Evolutionary conservation across 2,797 vertebrate genomes (phyloP).

Genomic region (Pseudopleuronectes americanus): DNA sequence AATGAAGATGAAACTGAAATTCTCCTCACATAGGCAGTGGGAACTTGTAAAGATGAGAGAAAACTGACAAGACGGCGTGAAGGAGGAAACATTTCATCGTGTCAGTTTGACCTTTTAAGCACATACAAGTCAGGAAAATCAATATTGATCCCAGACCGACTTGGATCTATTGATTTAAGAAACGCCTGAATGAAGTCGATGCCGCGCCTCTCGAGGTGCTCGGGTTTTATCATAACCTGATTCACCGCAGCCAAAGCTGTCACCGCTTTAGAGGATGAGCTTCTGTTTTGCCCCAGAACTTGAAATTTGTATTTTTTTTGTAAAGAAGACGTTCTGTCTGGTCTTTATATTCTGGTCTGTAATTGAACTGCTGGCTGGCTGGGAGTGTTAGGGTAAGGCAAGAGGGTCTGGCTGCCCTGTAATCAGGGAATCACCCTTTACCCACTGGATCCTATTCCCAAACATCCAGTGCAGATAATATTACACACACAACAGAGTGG

Average conservation of each 20-base stretch:
- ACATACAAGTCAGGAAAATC: conserved; percentile 18
- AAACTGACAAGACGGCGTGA: too few relatives aligned
- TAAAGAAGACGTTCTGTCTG: neutral
- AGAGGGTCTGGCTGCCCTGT: conserved; percentile 41
- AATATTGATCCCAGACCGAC: conserved; percentile 19
- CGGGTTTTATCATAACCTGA: conserved; percentile 20
- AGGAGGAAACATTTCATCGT: conserved; percentile 16
- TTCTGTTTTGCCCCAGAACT: neutral
- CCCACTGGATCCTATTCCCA: conserved; percentile 41
- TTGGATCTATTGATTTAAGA: conserved; percentile 20
- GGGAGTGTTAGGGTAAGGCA: conserved; percentile 16
- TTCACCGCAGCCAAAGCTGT: neutral
- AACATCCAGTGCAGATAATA: conserved; percentile 37
- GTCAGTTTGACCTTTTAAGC: conserved; percentile 31
- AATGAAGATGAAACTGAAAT: conserved; percentile 43
- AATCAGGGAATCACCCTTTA: conserved; percentile 50
- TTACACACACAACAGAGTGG: conserved; percentile 9
- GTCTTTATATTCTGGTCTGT: conserved; percentile 38
- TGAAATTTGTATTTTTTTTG: neutral
- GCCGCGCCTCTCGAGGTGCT: neutral
- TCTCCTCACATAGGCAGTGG: conserved; percentile 8
- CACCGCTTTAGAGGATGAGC: neutral
- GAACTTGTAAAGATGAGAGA: conserved; percentile 13
- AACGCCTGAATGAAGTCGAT: conserved; percentile 13
- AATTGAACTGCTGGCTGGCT: conserved; percentile 44